Evolutionary conservation across 2,888 invertebrate species (phyloP).

Genomic region (Philopedon plagiatum): DNA sequence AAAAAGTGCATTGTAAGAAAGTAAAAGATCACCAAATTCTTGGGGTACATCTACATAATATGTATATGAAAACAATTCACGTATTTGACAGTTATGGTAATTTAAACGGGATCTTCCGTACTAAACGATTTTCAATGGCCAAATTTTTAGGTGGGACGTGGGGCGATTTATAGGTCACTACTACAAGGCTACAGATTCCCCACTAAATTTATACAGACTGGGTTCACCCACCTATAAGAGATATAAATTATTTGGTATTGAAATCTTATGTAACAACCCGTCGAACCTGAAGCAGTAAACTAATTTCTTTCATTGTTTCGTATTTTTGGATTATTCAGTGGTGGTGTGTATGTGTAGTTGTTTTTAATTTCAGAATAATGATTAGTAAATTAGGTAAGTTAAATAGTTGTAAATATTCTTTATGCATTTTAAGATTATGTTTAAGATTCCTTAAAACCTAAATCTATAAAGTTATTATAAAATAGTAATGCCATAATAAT

Average conservation of each 20-base stretch:
- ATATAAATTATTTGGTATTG: slow-evolving; percentile 14
- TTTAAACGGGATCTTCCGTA: too few species aligned
- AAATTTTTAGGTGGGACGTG: slow-evolving; percentile 10
- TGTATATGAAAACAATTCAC: too few species aligned
- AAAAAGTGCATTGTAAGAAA: too few species aligned
- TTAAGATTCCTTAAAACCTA: too few species aligned
- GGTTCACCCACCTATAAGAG: slow-evolving; percentile 26
- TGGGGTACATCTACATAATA: too few species aligned
- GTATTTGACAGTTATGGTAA: too few species aligned
- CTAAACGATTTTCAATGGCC: not conserved
- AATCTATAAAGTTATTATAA: too few species aligned
- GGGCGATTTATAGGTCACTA: slow-evolving; percentile 14
- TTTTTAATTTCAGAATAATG: not conserved
- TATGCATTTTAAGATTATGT: too few species aligned
- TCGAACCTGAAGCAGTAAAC: slow-evolving; percentile 1
- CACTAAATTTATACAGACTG: not conserved
- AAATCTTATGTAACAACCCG: slow-evolving; percentile 5
- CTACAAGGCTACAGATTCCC: slow-evolving; percentile 4
- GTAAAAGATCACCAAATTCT: too few species aligned
- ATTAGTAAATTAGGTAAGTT: slow-evolving; percentile 3
- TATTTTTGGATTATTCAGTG: slow-evolving; percentile 11
- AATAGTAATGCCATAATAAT: too few species aligned
- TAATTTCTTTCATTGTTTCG: not conserved
- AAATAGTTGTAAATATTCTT: not conserved
- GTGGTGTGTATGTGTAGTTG: not conserved